A percentile compares a stretch with the other conserved stretches of the same genome.
Conservation (phyloP, 1,140 invertebrate species). For the Drosophila miranda region DNA sequence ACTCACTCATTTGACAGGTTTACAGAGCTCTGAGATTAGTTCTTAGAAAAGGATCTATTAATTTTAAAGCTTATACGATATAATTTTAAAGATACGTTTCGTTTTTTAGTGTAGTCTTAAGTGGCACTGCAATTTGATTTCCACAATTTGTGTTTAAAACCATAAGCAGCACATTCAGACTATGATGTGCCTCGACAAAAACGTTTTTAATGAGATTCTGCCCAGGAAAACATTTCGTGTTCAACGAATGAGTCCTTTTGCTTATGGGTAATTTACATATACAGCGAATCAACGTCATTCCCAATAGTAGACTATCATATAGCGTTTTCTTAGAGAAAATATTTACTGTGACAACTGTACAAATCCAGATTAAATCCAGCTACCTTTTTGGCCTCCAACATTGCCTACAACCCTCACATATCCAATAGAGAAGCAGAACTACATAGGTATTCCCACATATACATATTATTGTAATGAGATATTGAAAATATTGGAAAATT, state of each 20-base stretch:
- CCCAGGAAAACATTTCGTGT: too few species aligned
- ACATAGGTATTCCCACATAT: constrained; percentile 47
- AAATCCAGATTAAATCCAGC: constrained; percentile 21
- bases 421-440: constrained; percentile 47
- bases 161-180: constrained; percentile 20
- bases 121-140: constrained; percentile 27
- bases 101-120: constrained; percentile 23
- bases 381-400: constrained; percentile 30
- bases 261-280: too few species aligned
- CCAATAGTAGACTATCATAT: constrained; percentile 1
- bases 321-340: constrained; percentile 5
- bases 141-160: constrained; percentile 17
- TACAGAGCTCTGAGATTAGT: constrained; percentile 15
- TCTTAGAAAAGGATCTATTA: constrained; percentile 2
- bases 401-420: constrained; percentile 55
- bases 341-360: constrained; percentile 29
- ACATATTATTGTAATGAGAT: constrained; percentile 40
- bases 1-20: constrained; percentile 18
- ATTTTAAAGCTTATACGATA: constrained; percentile 23
- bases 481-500: constrained; percentile 30
- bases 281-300: too few species aligned
- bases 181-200: too few species aligned
- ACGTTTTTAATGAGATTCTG: too few species aligned
- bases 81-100: constrained; percentile 8
- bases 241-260: too few species aligned